These are phyloP conservation scores for Oreotrochilus melanogaster DNA, from an alignment of 2,113 vertebrate genomes.

Conservation along the genomic window DNA sequence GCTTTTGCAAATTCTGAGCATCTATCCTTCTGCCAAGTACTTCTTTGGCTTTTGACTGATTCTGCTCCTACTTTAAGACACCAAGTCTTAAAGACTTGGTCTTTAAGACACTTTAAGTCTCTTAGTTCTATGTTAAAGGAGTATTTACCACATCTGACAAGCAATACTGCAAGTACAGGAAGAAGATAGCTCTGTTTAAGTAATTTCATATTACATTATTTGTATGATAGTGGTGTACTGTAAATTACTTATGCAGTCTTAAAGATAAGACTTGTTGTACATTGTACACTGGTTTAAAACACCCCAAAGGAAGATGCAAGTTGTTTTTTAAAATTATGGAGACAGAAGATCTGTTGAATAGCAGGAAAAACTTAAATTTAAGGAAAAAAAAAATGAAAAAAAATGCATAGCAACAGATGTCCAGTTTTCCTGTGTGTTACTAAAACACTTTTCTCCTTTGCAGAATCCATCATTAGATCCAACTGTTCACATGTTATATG, in stretches of 20 bases:
- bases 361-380: not conserved
- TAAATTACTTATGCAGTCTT: not conserved
- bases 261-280: not conserved
- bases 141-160: not conserved
- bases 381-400: not conserved
- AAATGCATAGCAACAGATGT: not conserved
- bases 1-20: slow-evolving; percentile 2
- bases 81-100: too few relatives aligned
- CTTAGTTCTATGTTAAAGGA: not conserved
- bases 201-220: not conserved
- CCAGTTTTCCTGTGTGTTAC: not conserved
- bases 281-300: not conserved
- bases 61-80: not conserved
- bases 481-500: not conserved
- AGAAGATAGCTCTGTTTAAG: not conserved
- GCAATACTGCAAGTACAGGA: not conserved
- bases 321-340: not conserved
- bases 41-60: not conserved
- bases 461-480: not conserved
- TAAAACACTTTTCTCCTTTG: not conserved
- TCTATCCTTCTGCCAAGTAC: not conserved
- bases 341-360: not conserved
- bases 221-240: not conserved
- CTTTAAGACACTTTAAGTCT: too few relatives aligned
- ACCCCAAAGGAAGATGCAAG: not conserved